A percentile compares a stretch with the other conserved stretches of the same genome.
Evolutionary conservation across 2,797 vertebrate genomes (phyloP).

Genomic region (Gouania willdenowi): DNA sequence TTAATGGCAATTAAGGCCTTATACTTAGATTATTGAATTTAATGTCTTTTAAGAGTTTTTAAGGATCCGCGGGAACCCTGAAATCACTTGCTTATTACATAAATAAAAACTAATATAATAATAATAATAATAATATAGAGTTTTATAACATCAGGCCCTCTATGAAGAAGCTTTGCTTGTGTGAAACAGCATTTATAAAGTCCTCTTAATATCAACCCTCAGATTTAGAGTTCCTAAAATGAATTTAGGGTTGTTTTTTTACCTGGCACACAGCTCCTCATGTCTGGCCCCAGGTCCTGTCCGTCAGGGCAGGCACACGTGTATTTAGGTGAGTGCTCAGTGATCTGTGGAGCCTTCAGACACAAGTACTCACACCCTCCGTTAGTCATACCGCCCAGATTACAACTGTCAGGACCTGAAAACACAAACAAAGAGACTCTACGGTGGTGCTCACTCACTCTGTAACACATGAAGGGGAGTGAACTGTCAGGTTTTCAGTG

Average conservation of each 20-base stretch:
- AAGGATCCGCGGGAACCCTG: too few species aligned
- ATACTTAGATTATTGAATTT: too few species aligned
- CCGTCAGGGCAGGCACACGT: constrained; percentile 93
- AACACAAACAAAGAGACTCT: not conserved
- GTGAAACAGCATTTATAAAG: constrained; percentile 4
- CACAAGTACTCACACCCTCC: constrained; percentile 96
- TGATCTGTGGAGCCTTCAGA: constrained; percentile 93
- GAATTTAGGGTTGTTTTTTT: constrained; percentile 34
- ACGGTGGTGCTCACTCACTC: constrained; percentile 4
- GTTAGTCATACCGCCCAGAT: constrained; percentile 84
- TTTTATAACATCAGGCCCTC: not conserved
- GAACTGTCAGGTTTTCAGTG: not conserved
- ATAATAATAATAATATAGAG: too few species aligned
- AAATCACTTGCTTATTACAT: too few species aligned
- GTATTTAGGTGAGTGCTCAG: constrained; percentile 90
- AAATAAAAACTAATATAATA: too few species aligned
- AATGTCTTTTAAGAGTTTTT: too few species aligned
- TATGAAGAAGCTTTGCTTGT: not conserved
- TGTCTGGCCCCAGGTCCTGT: constrained; percentile 89
- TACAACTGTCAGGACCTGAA: constrained; percentile 90
- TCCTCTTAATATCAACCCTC: constrained; percentile 9
- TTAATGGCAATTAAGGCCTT: too few species aligned
- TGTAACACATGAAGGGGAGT: not conserved
- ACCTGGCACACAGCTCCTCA: constrained; percentile 90
- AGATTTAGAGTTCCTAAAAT: too few species aligned